A percentile compares a stretch with the other conserved stretches of the same genome.
Conservation (phyloP, 2,113 vertebrate species). For the Gymnorhina tibicen region DNA sequence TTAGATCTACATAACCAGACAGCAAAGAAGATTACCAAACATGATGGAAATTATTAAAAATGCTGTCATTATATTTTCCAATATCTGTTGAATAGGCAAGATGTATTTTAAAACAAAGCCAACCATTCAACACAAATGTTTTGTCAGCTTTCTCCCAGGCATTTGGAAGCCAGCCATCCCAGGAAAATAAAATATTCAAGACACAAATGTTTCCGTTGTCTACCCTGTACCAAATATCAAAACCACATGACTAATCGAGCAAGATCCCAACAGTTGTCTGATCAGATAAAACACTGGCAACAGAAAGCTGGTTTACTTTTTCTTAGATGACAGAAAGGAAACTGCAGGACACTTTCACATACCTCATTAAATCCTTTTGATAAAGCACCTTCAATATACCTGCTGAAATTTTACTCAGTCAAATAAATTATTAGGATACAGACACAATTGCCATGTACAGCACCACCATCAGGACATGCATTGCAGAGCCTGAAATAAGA, state of each 20-base stretch:
- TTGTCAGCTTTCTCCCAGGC: not conserved
- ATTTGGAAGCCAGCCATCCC: not conserved
- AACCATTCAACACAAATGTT: not conserved
- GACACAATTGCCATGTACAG: not conserved
- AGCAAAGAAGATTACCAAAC: not conserved
- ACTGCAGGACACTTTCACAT: not conserved
- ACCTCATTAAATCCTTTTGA: not conserved
- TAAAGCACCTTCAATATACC: not conserved
- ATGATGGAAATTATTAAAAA: not conserved
- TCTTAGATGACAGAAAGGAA: not conserved
- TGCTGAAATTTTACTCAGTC: not conserved
- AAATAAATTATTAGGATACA: not conserved
- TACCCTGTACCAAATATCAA: not conserved
- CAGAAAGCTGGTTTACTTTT: not conserved
- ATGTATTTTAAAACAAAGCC: not conserved
- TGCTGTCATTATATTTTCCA: not conserved
- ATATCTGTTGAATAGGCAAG: not conserved
- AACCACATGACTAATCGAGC: not conserved
- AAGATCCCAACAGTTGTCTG: not conserved
- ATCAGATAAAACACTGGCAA: not conserved
- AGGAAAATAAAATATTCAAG: slow-evolving; percentile 41
- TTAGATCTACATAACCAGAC: not conserved
- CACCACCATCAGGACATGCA: not conserved
- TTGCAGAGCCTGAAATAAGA: not conserved
- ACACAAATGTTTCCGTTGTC: not conserved